A percentile compares a stretch with the other conserved stretches of the same genome.
These are phyloP conservation scores for Melospiza georgiana DNA, from an alignment of 2,113 vertebrate genomes.

Conservation along the genomic window DNA sequence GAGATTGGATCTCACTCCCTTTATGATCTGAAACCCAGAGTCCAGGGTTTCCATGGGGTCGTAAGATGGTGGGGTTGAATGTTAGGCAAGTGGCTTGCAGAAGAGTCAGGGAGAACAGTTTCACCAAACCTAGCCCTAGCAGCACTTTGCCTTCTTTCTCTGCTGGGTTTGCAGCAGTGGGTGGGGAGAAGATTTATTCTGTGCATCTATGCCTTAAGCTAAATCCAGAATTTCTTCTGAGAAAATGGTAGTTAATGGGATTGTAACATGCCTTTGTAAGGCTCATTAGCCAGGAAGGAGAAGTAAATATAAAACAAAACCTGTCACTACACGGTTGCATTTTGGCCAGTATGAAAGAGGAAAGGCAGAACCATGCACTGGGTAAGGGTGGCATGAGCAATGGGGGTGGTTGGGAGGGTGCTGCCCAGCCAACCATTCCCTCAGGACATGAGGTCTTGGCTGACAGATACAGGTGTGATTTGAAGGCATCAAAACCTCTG, in stretches of 20 bases:
- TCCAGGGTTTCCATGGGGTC: not conserved
- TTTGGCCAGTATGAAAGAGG: not conserved
- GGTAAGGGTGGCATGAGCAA: not conserved
- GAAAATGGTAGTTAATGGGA: not conserved
- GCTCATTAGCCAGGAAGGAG: not conserved
- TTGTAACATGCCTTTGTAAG: not conserved
- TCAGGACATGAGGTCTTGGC: not conserved
- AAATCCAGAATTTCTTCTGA: not conserved
- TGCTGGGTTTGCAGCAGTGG: not conserved
- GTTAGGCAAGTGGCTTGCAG: not conserved
- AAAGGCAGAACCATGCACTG: not conserved
- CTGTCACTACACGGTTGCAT: rapidly evolving
- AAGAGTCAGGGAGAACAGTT: not conserved
- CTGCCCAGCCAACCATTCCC: not conserved
- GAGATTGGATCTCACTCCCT: not conserved
- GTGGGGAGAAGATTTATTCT: not conserved
- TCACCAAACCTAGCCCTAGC: not conserved
- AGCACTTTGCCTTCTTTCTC: not conserved
- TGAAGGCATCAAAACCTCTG: not conserved
- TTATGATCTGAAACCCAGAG: not conserved
- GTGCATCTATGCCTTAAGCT: not conserved
- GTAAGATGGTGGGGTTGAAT: not conserved
- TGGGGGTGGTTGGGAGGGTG: not conserved
- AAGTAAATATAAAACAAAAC: not conserved
- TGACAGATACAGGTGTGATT: not conserved